These are phyloP conservation scores for Metridium senile DNA, from an alignment of 92 coral and sea anemone species.

Conservation along the genomic window DNA sequence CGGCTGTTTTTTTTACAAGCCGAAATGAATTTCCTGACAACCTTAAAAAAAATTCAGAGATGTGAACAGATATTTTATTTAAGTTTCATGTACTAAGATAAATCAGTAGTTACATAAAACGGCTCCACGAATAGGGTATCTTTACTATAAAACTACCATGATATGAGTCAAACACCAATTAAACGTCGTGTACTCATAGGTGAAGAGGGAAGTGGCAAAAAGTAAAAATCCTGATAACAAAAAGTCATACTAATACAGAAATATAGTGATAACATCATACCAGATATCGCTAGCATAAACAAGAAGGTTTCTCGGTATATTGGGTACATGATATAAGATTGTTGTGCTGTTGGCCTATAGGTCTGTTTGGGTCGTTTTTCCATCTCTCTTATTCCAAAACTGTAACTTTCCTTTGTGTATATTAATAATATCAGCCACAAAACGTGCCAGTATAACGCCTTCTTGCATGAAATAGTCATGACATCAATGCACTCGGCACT, in stretches of 20 bases:
- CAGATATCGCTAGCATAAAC: slow-evolving; percentile 13
- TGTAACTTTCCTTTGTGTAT: background rate
- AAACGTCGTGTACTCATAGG: background rate
- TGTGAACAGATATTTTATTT: no score
- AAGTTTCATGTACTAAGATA: no score
- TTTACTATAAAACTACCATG: background rate
- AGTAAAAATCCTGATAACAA: slow-evolving; percentile 27
- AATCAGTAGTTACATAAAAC: background rate
- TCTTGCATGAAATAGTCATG: background rate
- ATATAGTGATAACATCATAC: slow-evolving; percentile 4
- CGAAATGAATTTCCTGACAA: no score
- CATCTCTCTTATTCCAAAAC: background rate
- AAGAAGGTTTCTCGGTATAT: slow-evolving; percentile 29
- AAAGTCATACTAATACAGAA: slow-evolving; percentile 33
- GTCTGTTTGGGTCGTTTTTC: background rate
- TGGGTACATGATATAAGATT: slow-evolving; percentile 11
- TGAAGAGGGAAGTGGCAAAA: slow-evolving; percentile 25
- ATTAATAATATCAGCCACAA: background rate
- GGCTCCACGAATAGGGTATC: background rate
- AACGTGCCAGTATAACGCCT: background rate
- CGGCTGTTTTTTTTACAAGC: no score
- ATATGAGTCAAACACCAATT: background rate
- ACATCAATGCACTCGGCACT: background rate
- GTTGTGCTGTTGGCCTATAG: background rate
- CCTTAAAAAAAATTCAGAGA: no score